Base-by-base conservation (phyloP, 2,113 vertebrate genomes). In the Alouatta palliata region DNA sequence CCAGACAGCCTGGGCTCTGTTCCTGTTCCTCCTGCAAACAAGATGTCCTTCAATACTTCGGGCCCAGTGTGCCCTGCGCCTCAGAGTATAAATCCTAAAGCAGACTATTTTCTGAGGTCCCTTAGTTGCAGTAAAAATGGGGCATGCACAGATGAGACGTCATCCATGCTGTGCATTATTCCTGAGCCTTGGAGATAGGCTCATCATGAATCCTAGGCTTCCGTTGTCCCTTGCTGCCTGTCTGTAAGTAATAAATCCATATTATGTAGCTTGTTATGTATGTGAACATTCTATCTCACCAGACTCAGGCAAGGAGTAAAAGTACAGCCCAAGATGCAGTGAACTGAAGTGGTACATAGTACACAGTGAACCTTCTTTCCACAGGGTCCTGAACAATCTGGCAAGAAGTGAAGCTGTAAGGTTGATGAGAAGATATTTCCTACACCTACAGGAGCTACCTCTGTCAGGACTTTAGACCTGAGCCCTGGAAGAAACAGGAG, bases 391-490 rank as follows among this genome's bases (percentile, higher is more conserved):
- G 30, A 56, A 88, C 47, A 32, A 23, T n/a, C 27, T 71, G 87
- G 32, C 19, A 75, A 80, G 23, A 70, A 86, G 23, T 17, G 20
- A 49, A 94, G 20, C 43, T 76, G 5, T 3, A 43, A 54, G 16
- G 6, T 40, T 61, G 23, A 25, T 21, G 21, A 66, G 12, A 37
- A 82, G 10, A 5, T 58, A 1, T 47, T 8, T 54, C 45, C 40
- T 37, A 2, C 1, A 9, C 10, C 37, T 32, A 6, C 0, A 13
- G 14, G 3, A 45, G 77, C 3, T 9, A 32, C 3, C 6, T 70
- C 27, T 9, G 0, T 81, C 10, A 56, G 66, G 14, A 75, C n/a
- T 8, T 47, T 7, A 3, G 25, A 49, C 4, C 1, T 1, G 13
- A 87, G 35, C 35, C 20, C 12, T 17, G 8, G 20, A 45, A 84